Base-by-base conservation (phyloP, 1,140 invertebrate species). In the Psilanteris sp. region DNA sequence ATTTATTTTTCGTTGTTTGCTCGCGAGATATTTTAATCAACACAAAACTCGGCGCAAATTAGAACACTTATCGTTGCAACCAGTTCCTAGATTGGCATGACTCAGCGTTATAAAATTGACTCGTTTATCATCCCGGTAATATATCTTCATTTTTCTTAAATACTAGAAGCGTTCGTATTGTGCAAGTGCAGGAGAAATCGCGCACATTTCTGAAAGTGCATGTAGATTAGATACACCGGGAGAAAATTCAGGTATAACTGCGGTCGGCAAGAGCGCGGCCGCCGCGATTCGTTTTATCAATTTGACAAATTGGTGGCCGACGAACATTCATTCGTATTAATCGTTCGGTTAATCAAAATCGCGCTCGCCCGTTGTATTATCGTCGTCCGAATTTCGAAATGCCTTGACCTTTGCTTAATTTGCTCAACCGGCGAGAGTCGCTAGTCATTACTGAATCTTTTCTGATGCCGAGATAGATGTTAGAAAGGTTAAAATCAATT, bases 121-220 rank as follows among this genome's bases (percentile, higher is more conserved):
- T 46, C 39, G 41, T 55, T 55, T 68, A 55, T 66, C 61, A 66
- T 44, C 41, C 43, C 16, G 16, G 39, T 34, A 54, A 46, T 67
- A 29, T 39, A 46, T 57, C 62, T 46, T 48, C 22, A 57, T 68
- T 68, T 68, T 57, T 68, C 14, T 48, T 18, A 20, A 48, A 36
- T 27, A 24, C 32, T 16, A 6, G 9, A n/a, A 24, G 24, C 41
- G 43, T 57, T 57, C 29, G 66, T 67, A n/a, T 5, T 57, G 61
- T 66, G 48, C 61, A 66, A 66, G 52, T 52, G 29, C 31, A 27
- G 16, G 54, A 59, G 54, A 70, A 70, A 70, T 61, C 66, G 24
- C 44, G 2, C 5, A 13, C 7, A 27, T 59, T 61, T 54, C 37
- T 39, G 41, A 68, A 68, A 68, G 48, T 31, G 32, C 48, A 22